Base-by-base conservation (phyloP, 2,888 invertebrate species). In the Agrochola lota region DNA sequence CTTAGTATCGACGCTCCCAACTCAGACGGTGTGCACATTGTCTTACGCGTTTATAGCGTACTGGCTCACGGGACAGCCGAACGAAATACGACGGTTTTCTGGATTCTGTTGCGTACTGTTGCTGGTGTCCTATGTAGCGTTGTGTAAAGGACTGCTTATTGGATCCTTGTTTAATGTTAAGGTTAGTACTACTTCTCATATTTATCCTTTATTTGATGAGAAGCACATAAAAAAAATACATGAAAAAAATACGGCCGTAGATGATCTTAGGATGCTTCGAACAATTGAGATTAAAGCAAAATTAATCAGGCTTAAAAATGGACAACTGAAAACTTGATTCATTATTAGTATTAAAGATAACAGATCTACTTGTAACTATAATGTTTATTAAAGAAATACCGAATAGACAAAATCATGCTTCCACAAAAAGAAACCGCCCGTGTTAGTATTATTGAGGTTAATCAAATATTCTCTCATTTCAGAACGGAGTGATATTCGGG, bases 401-500 rank as follows among this genome's bases (percentile, higher is more conserved):
- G 9, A 60, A 30, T 30, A 9, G 60, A 60, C 20, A 30, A 26
- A 59, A 4, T 60, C 60, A 30, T 60, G 20, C 60, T 30, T 30
- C 60, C 30, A 60, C 20, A 35, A 62, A 60, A 30, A 20, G 0
- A 35, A 62, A 20, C 30, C 20, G 35, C 35, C 20, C 9, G 4
- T 30, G 9, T 20, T 20, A 35, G 35, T 35, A 30, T 60, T 60
- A 4, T 60, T 60, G 30, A 30, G 9, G 20, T 60, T 30, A 60
- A 60, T 35, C 20, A 62, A 62, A 35, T 62, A 9, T 60, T 62
- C 12, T 74, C 12, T 64, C 0, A 80, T 97, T 97, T 79, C 97
- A 99, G 99, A 97, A 98, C 91, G 99, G 99, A 23, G 98, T 99
- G 9, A 98, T 99, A 90, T 97, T 99, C 92, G 99, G 99, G 9